These are phyloP conservation scores for Hozukius guyotensis DNA, from an alignment of 2,797 vertebrate species.

Conservation along the genomic window DNA sequence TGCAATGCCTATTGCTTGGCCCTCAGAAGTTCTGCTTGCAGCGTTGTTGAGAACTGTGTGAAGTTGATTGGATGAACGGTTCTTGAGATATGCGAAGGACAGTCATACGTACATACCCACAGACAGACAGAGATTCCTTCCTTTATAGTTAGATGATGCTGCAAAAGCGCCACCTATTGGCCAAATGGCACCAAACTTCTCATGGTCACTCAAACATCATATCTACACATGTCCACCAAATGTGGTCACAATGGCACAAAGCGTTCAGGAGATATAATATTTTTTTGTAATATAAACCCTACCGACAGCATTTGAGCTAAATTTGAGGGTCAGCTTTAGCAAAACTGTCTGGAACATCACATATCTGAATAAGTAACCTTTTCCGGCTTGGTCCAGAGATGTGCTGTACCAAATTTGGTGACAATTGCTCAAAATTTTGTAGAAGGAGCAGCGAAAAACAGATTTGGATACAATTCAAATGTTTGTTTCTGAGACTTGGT, in stretches of 20 bases:
- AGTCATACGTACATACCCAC: neutral
- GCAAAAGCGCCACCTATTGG: neutral
- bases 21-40: neutral
- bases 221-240: neutral
- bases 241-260: neutral
- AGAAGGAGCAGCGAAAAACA: neutral
- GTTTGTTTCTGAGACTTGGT: too few species aligned
- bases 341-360: rapidly evolving
- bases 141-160: neutral
- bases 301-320: neutral
- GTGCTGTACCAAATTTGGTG: too few species aligned
- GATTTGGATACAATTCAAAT: neutral
- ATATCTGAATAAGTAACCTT: rapidly evolving
- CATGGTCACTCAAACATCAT: neutral
- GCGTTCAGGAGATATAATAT: neutral
- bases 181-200: neutral
- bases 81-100: neutral
- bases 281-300: neutral
- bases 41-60: neutral
- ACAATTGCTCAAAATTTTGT: neutral
- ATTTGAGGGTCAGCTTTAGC: neutral
- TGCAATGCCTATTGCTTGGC: neutral
- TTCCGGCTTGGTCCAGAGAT: too few species aligned
- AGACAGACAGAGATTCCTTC: neutral
- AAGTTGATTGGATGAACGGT: neutral